Base-by-base conservation (phyloP, 1,140 invertebrate species). In the Cylas formicarius region DNA sequence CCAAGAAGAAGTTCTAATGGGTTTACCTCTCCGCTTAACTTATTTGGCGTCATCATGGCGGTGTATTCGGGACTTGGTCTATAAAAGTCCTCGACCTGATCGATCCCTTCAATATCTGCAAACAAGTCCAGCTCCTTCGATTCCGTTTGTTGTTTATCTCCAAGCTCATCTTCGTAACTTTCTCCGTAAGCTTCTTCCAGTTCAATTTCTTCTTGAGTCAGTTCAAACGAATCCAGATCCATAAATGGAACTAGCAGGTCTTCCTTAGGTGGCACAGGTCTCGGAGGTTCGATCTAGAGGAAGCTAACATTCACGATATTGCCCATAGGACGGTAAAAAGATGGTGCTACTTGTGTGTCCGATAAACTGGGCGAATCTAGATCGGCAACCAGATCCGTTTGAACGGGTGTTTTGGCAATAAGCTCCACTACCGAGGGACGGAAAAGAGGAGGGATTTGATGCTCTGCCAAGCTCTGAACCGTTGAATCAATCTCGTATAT, bases 141-240 rank as follows among this genome's bases (percentile, higher is more conserved):
- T 16, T 6, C 50, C 17, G 42, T 49, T 45, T 53, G 52, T 2
- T 32, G 38, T 20, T 9, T 33, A 28, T 32, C 27, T 57, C 61
- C 38, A 58, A 63, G 14, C 54, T 66, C 22, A 59, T 65, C 53
- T 67, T 68, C 55, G 16, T 35, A 29, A 10, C 39, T 39, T 26
- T 41, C 43, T 18, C 4, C 39, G 21, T 29, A 45, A 9, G 19
- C 33, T 26, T 55, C 48, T 37, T 55, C 40, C 1, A 66, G 61
- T 31, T 71, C 69, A 9, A 69, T 65, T 52, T 73, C 72, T 21
- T 70, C 69, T 41, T 70, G 66, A 1, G 70, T 69, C 4, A 63
- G 50, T 38, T 68, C 69, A 56, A 59, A 65, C 2, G 55, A 41
- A 28, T 56, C 56, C 23, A 62, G 11, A 45, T 65, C 61, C 48